Conservation (phyloP, 2,888 invertebrate genomes). For the Strigamia crassipes region DNA sequence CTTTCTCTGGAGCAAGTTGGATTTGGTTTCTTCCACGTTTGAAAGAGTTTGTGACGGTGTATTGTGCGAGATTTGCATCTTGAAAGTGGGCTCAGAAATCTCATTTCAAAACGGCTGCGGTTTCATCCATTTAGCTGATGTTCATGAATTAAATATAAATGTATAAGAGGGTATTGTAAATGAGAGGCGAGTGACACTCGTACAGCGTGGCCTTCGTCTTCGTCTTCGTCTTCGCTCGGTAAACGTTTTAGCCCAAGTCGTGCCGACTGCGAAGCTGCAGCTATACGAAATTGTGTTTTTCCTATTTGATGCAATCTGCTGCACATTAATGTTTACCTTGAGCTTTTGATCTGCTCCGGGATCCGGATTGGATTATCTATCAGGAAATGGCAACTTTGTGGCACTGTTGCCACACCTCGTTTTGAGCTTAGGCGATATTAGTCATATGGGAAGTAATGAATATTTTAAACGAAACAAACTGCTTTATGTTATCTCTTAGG, state of each 20-base stretch:
- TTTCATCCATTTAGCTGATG: conserved; percentile 20
- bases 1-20: too few species aligned
- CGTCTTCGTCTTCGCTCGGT: neutral
- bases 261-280: too few species aligned
- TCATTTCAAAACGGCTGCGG: conserved; percentile 6
- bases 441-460: conserved; percentile 15
- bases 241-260: neutral
- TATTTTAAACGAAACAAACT: conserved; percentile 27
- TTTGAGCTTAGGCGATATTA: neutral
- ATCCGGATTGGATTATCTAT: conserved; percentile 31
- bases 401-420: neutral
- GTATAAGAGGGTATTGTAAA: neutral
- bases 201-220: neutral
- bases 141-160: conserved; percentile 25
- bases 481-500: conserved; percentile 23
- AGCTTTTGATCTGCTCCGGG: conserved; percentile 11
- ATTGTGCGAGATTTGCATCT: conserved; percentile 1
- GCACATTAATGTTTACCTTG: conserved; percentile 10
- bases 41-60: too few species aligned
- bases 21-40: too few species aligned
- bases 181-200: neutral
- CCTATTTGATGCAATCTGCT: neutral
- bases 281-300: neutral
- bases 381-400: conserved; percentile 19
- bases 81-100: conserved; percentile 12